Percentiles rank a stretch among this genome's conserved stretches.
phyloP scores from a whole-genome alignment of 1,140 invertebrate species.

The Philopotamus ludificatus region DNA sequence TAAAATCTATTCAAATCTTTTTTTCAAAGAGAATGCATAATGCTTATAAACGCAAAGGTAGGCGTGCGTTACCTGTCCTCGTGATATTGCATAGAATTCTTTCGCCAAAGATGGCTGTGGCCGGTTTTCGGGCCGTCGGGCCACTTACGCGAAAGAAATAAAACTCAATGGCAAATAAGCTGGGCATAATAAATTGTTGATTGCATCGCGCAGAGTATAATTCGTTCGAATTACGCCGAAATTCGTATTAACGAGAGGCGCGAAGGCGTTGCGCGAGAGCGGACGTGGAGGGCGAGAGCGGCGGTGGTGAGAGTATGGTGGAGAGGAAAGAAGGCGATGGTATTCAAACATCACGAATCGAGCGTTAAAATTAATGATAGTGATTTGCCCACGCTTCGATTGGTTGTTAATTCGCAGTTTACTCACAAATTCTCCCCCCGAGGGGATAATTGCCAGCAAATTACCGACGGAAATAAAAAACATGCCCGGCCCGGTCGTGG shows the following conservation, averaged over 20 bases:
- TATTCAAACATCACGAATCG: conserved; percentile 41
- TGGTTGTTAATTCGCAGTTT: conserved; percentile 57
- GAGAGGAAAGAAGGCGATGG: conserved; percentile 17
- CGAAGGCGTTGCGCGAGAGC: neutral
- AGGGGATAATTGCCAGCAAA: conserved; percentile 53
- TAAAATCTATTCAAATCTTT: no score
- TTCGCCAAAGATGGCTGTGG: no score
- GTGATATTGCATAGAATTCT: no score
- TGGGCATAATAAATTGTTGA: neutral
- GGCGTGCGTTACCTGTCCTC: no score
- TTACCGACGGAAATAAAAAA: conserved; percentile 55
- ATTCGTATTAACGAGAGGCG: neutral
- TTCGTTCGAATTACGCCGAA: neutral
- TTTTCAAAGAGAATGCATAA: no score
- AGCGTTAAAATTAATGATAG: conserved; percentile 50
- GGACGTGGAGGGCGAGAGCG: neutral
- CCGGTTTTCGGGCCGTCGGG: no score
- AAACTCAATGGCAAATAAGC: no score
- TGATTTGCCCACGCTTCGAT: conserved; percentile 55
- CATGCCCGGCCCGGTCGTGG: conserved; percentile 47
- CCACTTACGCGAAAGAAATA: no score
- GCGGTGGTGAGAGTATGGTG: neutral
- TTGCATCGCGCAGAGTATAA: neutral
- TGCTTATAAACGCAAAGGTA: no score
- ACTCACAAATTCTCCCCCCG: conserved; percentile 53